Evolutionary conservation across 1,140 invertebrate species (phyloP), one percentile per base, ranked within the genome.

Genomic region (Drosophila azteca): DNA sequence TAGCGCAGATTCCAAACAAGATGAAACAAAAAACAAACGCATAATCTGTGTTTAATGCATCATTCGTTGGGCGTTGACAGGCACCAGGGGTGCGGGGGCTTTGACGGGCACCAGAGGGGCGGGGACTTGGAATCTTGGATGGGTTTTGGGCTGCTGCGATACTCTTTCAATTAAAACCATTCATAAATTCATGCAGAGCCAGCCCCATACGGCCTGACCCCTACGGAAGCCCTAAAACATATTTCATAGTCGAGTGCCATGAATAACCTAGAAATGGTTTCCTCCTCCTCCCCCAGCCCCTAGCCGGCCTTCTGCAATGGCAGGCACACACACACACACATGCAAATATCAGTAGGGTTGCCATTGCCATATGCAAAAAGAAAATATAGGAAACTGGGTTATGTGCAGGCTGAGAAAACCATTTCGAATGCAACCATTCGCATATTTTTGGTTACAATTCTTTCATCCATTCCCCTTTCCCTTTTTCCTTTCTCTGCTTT

Each of bases 331-430:
- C 26, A 29, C 26, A 29, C 8, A 31, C 67, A 69, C 69, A 70
- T 70, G 67, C 67, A 73, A 73, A 73, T 73, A 73, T 73, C 68
- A 73, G 73, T 73, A 73, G 69, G 60, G 51, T 55, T 64, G 41
- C 35, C 70, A 73, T 69, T 69, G 67, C 67, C 46, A 57, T 58
- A 70, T 35, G 17, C 9, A 9, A 67, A 49, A 8, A 69, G 43
- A 50, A 55, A 51, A 73, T 64, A 9, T 43, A 49, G 67, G 67
- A 49, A 73, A 73, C 70, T 73, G 51, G 70, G 70, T 73, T 73
- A 73, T 69, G 67, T 50, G 67, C 67, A 48, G 43, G 45, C 65
- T 44, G 35, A 69, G 65, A 35, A 50, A 58, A 64, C 69, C 69
- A 73, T 55, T 63, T 55, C 9, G 52, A 44, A 64, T 57, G 51